Evolutionary conservation across 2,888 invertebrate genomes (phyloP), one percentile per base, ranked within the genome.

Genomic region (Ophion costatus): DNA sequence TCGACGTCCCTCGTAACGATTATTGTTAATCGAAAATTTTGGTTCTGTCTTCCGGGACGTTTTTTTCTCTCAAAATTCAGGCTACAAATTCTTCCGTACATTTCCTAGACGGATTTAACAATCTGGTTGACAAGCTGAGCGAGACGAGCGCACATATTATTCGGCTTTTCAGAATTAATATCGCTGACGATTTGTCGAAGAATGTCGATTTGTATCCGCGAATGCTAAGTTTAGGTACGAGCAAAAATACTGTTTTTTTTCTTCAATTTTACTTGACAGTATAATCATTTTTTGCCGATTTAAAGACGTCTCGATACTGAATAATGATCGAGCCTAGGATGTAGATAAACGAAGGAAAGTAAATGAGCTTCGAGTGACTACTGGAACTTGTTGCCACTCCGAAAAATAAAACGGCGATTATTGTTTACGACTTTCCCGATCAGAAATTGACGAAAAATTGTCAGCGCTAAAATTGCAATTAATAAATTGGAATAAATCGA

Each of bases 11-110:
- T 17, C 42, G 61, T 67, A 17, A 51, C 51, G 4, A 51, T 51
- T 51, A 14, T 51, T 51, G 73, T 42, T 38, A 64, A 42, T 63
- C 61, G n/a, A 51, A 29, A 22, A 29, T 29, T 69, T 64, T 63
- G n/a, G 29, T 56, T 7, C 38, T 38, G 51, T 51, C 51, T 17
- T 51, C 17, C 3, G 51, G 51, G 51, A 51, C 51, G 14, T 24
- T 66, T 29, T 79, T 38, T 63, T 11, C 11, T 66, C n/a, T 57
- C 38, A 7, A 1, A 66, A 51, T 51, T 51, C 17, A 14, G 51
- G 14, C 51, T 17, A 5, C 0, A 51, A 4, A 51, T 51, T 51
- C 3, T 51, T 51, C 11, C 17, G 51, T 17, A 51, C 3, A 17
- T 51, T 51, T 51, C 59, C 29, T 24, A 22, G 22, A 45, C 38